phyloP scores from a whole-genome alignment of 2,797 vertebrate species.

The Smutsia temminckii region DNA sequence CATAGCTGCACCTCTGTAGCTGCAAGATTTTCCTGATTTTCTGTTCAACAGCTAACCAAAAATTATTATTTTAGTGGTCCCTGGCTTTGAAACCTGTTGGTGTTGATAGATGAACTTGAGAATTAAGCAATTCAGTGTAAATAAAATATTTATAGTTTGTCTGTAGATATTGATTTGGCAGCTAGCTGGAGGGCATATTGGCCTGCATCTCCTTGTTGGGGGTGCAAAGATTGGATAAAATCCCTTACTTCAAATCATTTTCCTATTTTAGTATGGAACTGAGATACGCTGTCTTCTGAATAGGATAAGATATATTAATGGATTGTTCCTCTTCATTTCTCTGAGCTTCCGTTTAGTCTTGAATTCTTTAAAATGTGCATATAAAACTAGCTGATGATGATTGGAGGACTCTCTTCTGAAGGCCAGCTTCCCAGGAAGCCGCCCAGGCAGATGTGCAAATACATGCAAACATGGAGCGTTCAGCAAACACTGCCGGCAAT shows the following conservation, averaged over 20 bases:
- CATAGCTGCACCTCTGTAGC: conserved; percentile 54
- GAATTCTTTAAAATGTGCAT: conserved; percentile 20
- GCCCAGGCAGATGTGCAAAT: conserved; percentile 48
- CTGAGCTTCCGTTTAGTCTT: conserved; percentile 8
- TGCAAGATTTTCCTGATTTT: conserved; percentile 30
- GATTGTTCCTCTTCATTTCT: conserved; percentile 48
- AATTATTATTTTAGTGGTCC: not conserved
- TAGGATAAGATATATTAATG: conserved; percentile 44
- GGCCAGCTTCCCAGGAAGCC: conserved; percentile 36
- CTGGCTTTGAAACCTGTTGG: conserved; percentile 23
- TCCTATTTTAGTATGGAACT: conserved; percentile 28
- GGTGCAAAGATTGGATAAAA: not conserved
- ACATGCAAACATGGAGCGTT: conserved; percentile 26
- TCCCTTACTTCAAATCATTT: conserved; percentile 9
- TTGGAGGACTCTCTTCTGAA: conserved; percentile 20
- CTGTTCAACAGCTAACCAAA: conserved; percentile 13
- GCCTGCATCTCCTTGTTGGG: not conserved
- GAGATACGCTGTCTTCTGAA: not conserved
- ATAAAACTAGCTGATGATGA: conserved; percentile 30
- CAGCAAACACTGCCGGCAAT: not conserved
- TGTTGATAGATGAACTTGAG: conserved; percentile 46
- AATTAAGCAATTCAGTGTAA: not conserved
- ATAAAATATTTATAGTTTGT: conserved; percentile 49
- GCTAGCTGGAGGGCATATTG: not conserved
- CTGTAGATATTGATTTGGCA: conserved; percentile 31